phyloP scores from a whole-genome alignment of 1,140 invertebrate genomes.

The Berghia stephanieae region DNA sequence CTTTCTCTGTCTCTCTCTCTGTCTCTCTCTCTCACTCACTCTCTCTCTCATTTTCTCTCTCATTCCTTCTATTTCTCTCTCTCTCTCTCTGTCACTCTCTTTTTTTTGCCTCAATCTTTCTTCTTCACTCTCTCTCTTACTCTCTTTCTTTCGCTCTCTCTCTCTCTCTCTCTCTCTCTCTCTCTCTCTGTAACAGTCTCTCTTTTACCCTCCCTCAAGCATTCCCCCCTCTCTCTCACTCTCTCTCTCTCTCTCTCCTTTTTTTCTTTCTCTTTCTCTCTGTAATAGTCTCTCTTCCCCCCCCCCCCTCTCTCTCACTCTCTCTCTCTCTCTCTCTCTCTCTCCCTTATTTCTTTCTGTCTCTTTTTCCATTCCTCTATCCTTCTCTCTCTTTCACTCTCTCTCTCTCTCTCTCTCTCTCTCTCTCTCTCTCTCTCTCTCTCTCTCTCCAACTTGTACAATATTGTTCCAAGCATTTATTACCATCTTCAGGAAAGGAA shows the following conservation, averaged over 20 bases:
- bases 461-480: no score
- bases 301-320: no score
- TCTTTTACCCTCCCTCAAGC: not conserved
- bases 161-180: not conserved
- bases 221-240: not conserved
- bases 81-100: not conserved
- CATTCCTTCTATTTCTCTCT: not conserved
- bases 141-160: no score
- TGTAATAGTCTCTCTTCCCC: not conserved
- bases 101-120: no score
- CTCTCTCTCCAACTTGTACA: no score
- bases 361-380: not conserved
- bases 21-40: not conserved
- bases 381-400: conserved; percentile 1
- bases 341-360: no score
- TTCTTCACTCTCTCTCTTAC: not conserved
- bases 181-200: not conserved
- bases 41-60: not conserved
- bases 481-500: no score
- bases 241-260: not conserved
- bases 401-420: conserved; percentile 4
- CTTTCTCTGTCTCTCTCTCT: no score
- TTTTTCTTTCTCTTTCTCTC: not conserved
- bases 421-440: not conserved
- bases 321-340: not conserved